Evolutionary conservation across 2,888 invertebrate species (phyloP).

Genomic region (Drosophila multiciliata): DNA sequence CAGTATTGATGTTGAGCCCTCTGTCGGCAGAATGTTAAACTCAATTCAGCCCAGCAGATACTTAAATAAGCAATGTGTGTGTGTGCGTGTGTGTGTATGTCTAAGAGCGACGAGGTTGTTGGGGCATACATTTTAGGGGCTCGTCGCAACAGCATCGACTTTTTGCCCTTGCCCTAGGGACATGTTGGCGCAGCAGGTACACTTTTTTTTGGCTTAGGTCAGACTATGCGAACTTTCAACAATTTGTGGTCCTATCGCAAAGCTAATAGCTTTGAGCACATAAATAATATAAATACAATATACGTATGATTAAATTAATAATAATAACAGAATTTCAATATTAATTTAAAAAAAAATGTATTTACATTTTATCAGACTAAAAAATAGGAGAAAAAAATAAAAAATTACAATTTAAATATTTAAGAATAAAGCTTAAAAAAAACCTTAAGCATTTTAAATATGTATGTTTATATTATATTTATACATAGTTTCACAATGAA

Average conservation of each 20-base stretch:
- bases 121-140: constrained; percentile 8
- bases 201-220: not conserved
- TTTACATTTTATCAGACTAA: not conserved
- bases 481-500: not conserved
- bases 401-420: not conserved
- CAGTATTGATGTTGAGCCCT: not conserved
- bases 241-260: not conserved
- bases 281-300: not conserved
- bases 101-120: not conserved
- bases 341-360: too few species aligned
- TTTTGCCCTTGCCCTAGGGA: constrained; percentile 1
- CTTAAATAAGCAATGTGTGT: not conserved
- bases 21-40: constrained; percentile 10
- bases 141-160: constrained; percentile 12
- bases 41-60: not conserved
- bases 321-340: too few species aligned
- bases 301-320: too few species aligned
- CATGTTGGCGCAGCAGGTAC: not conserved
- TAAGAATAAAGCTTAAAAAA: not conserved
- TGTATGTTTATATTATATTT: not conserved
- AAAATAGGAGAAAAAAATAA: not conserved
- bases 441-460: not conserved
- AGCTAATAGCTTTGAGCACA: not conserved
- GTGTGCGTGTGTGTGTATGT: not conserved
- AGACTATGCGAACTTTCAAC: not conserved